Base-by-base conservation (phyloP, 1,140 invertebrate genomes). In the Ruditapes philippinarum region DNA sequence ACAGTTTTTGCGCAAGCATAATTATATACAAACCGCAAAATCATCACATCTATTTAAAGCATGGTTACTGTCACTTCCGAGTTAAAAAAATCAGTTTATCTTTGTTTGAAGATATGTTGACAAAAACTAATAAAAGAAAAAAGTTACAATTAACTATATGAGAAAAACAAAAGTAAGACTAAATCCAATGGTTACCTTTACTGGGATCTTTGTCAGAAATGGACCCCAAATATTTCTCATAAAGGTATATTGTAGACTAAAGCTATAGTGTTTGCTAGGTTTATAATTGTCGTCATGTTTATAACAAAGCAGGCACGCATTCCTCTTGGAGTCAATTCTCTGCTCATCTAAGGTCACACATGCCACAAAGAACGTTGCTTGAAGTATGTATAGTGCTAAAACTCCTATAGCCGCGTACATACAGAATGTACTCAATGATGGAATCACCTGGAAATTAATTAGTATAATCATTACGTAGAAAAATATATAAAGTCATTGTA, bases 291-390 rank as follows among this genome's bases (percentile, higher is more conserved):
- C 62, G 28, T 80, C 95, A 93, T 98, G 97, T 89, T 96, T 95
- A 73, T 97, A 97, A 93, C 97, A 98, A 25, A 97, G 96, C 1
- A 97, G 57, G 65, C 97, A 93, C 12, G 97, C 97, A 95, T 98
- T 97, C 92, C 97, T 94, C 84, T 96, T 97, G 0, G 92, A 92
- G 89, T 97, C 96, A 31, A 97, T 96, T 93, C 97, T 96, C 94
- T 94, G 96, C 54, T 97, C 95, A 76, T 92, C 90, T 49, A 99
- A 97, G 0, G 98, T 98, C 80, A 99, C 97, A 94, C 98, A 98
- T n/a, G 98, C 98, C 12, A 98, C 97, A 95, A 99, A 99, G 97
- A 99, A 99, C 12, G 98, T 99, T 76, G 99, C 96, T 95, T 99
- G 99, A 97, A 98, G 99, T 4, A 99, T 93, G 95, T 99, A 99